Base-by-base conservation (phyloP, 92 coral and sea anemone genomes). In the Umimayanthus chanpuru region DNA sequence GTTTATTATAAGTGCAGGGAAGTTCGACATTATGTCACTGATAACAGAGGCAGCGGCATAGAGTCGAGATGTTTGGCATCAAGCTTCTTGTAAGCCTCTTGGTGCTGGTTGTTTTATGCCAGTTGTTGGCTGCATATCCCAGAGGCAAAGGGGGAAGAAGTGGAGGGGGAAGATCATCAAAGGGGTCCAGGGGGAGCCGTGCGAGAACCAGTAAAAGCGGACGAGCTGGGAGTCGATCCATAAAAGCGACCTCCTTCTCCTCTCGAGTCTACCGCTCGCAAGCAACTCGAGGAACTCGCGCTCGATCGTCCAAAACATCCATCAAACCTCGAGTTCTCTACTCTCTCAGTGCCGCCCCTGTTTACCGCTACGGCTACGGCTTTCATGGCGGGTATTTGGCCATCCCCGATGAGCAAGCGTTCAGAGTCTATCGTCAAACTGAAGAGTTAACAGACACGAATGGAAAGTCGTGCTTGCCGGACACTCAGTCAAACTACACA, bases 161-260 rank as follows among this genome's bases (percentile, higher is more conserved):
- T 23, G 73, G 73, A 72, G 76, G 76, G 14, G 68, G 68, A 2
- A 21, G 68, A 5, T 18, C 68, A 16, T 61, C 68, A 20, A 25
- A 26, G 23, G 16, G 23, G 23, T 56, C 66, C 25, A 72, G 41
- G 20, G 40, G 41, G 9, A 72, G 76, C 6, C 41, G 76, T 11
- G 76, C 41, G 40, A 72, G 76, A 4, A 15, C 9, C 5, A 16
- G 76, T 8, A 6, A 25, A 3, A 9, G 68, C 2, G 68, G 76
- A 16, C 5, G 76, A 8, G 29, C 76, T 2, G 40, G 76, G 9
- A 72, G 76, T 16, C 38, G 76, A 14, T 72, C 76, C 49, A 78
- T 61, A 20, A 61, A 61, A 25, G 68, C 68, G 8, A 61, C 82
- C 36, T 78, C 82, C 58, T 78, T 78, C 65, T 44, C 82, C 8